Evolutionary conservation across 1,140 invertebrate species (phyloP), one percentile per base, ranked within the genome.

Genomic region (Drosophila repleta): DNA sequence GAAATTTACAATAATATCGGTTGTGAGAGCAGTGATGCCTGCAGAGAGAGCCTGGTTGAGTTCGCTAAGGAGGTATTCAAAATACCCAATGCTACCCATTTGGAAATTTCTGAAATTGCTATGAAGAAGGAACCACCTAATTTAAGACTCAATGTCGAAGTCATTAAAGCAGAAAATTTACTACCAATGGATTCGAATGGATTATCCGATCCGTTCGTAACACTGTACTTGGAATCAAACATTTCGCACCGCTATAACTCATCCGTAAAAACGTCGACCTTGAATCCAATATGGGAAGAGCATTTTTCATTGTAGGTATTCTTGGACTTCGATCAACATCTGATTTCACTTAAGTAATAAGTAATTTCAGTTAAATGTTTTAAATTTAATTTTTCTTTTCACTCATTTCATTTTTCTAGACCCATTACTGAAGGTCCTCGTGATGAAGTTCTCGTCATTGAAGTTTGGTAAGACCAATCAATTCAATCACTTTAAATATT

Each of bases 141-240:
- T 83, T 94, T 99, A 66, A 94, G 98, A 83, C 92, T 99, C 17
- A 99, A 99, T 92, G 95, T 99, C 1, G 96, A 97, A 91, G 95
- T 99, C 15, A 94, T 99, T 20, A 97, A 99, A 93, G 98, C 97
- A 0, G 96, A 97, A 92, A 97, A 98, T 78, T 92, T 99, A 29
- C 94, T 96, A 75, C 96, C 98, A 4, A 99, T 99, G 93, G 98
- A 99, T 93, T 95, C 98, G 0, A 99, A 98, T 92, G 98, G 98
- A 18, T 94, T 97, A 66, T 98, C 97, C 88, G 98, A 99, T 93
- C 98, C 98, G 1, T 99, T 98, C 87, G 97, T 96, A 21, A 97
- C 96, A 2, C 93, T 97, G 67, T 97, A 95, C 92, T 92, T 97
- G 57, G 94, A 95, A 84, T 96, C 96, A 10, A 94, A 95, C 66